phyloP scores from a whole-genome alignment of 2,888 invertebrate genomes.

The Phaedon cochleariae region DNA sequence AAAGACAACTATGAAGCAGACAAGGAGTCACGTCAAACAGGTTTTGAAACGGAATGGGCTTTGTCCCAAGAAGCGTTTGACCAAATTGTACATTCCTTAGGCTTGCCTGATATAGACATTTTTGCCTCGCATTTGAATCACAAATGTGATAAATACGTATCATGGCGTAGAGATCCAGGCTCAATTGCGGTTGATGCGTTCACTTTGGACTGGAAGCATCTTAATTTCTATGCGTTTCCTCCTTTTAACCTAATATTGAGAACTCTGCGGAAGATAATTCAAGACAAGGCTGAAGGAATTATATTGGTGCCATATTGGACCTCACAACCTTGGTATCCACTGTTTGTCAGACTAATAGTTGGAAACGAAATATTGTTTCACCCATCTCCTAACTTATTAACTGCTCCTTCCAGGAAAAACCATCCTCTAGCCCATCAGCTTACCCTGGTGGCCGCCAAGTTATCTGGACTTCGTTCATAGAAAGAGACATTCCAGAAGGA shows the following conservation, averaged over 20 bases:
- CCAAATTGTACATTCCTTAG: constrained; percentile 15
- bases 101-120: constrained; percentile 29
- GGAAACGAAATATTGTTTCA: constrained; percentile 22
- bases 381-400: constrained; percentile 24
- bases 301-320: constrained; percentile 13
- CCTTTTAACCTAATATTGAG: constrained; percentile 28
- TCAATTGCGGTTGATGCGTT: constrained; percentile 33
- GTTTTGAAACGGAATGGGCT: constrained; percentile 32
- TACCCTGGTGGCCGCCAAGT: constrained; percentile 30
- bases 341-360: neutral
- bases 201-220: constrained; percentile 28
- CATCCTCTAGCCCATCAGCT: too few relatives aligned
- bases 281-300: constrained; percentile 17
- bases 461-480: constrained; percentile 22
- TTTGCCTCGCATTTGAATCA: constrained; percentile 32
- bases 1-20: constrained; percentile 29
- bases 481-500: constrained; percentile 15
- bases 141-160: constrained; percentile 35
- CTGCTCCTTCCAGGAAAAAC: constrained; percentile 26
- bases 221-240: constrained; percentile 37
- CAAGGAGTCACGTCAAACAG: constrained; percentile 17
- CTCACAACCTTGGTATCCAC: constrained; percentile 14
- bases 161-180: constrained; percentile 32
- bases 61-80: constrained; percentile 17
- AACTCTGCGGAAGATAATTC: constrained; percentile 19